These are phyloP conservation scores for Ridgeia piscesae DNA, from an alignment of 1,140 invertebrate species.

Conservation along the genomic window DNA sequence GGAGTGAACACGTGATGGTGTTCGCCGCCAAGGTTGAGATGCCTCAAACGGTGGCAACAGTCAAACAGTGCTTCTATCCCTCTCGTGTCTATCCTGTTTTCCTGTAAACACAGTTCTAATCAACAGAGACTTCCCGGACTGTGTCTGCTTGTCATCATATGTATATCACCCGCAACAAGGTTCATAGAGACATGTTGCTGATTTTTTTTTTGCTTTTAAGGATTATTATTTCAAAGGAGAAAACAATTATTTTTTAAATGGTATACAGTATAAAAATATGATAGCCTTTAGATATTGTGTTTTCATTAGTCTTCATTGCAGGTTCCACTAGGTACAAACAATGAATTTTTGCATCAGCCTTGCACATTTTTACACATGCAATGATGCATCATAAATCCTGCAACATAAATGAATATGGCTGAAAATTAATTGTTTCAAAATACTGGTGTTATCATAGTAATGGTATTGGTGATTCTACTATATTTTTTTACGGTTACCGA, in stretches of 20 bases:
- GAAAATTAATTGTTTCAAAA: too few relatives aligned
- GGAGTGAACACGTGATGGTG: constrained; percentile 11
- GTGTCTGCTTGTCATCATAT: background rate
- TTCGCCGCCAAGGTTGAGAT: constrained; percentile 13
- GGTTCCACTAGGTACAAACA: background rate
- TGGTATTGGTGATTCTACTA: too few relatives aligned
- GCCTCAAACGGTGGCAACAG: background rate
- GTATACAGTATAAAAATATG: background rate
- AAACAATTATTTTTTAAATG: background rate
- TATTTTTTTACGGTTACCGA: too few relatives aligned
- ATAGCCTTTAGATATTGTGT: background rate
- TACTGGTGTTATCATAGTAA: too few relatives aligned
- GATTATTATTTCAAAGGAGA: background rate
- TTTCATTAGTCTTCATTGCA: background rate
- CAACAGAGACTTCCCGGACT: background rate
- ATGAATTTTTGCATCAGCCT: background rate
- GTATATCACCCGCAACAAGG: background rate
- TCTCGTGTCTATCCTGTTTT: background rate
- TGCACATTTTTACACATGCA: too few relatives aligned
- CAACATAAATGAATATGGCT: too few relatives aligned
- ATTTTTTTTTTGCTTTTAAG: background rate
- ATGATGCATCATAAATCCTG: too few relatives aligned
- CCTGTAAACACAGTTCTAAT: background rate
- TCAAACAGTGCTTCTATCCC: constrained; percentile 11
- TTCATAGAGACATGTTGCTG: background rate